Base-by-base conservation (phyloP, 2,113 vertebrate genomes). In the Rhynchopsitta pachyrhyncha region DNA sequence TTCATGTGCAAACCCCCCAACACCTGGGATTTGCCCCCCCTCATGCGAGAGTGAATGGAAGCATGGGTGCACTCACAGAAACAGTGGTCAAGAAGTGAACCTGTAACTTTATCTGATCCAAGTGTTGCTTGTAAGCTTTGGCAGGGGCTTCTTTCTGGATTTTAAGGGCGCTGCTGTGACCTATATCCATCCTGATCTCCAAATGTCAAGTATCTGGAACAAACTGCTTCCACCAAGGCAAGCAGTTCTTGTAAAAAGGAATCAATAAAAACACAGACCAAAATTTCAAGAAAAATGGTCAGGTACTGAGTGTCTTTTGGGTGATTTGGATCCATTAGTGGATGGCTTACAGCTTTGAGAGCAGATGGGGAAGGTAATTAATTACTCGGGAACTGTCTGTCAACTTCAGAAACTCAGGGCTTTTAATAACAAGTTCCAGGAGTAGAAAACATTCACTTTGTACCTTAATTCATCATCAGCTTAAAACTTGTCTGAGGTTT, bases 401-500 rank as follows among this genome's bases (percentile, higher is more conserved):
- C 80, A 29, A 23, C 76, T 94, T 94, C 1, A 13, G 88, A 93
- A 96, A 94, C 93, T 90, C 55, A 18, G n/a, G 66, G 71, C 86
- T 92, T 90, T 87, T 92, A 91, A 86, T 84, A 96, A 95, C 82
- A 96, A 93, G 91, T 92, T 95, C 93, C 92, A 90, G 91, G 69
- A 93, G 93, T 49, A 94, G 77, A 95, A 95, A 93, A 94, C 66
- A 96, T 29, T 96, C 88, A 73, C 86, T 90, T 93, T 79, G 93
- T 92, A 96, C 95, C 90, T 96, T 88, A 96, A 97, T 96, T 94
- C 81, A 96, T 96, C 93, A 97, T 84, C 93, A 91, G 86, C 73
- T 75, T 90, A 87, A 95, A 95, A 96, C 77, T 96, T 86, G 69
- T 89, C 82, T 94, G 74, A 79, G 86, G 82, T 94, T 96, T 94